Conservation (phyloP, 1,140 invertebrate species). For the Campoletis sonorensis region DNA sequence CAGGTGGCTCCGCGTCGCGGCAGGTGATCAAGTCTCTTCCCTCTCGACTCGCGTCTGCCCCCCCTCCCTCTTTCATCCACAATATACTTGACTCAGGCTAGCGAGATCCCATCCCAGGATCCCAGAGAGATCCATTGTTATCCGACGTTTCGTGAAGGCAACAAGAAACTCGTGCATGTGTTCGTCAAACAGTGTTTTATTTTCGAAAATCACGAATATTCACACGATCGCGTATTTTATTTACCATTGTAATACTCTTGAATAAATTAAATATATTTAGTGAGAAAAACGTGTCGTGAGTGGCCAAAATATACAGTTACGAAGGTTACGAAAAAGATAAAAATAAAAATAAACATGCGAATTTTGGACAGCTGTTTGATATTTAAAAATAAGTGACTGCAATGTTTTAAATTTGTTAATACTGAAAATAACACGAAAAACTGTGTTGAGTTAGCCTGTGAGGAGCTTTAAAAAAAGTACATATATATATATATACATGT, state of each 20-base stretch:
- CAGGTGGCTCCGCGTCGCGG: constrained; percentile 68
- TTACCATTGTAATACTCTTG: not conserved
- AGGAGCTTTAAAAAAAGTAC: too few relatives aligned
- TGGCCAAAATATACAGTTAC: too few relatives aligned
- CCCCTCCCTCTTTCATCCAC: constrained; percentile 4
- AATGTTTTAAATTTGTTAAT: too few relatives aligned
- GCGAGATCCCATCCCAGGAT: too few relatives aligned
- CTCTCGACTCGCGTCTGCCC: constrained; percentile 44
- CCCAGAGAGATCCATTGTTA: constrained; percentile 56
- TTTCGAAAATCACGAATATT: not conserved
- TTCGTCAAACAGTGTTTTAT: not conserved
- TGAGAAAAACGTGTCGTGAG: not conserved
- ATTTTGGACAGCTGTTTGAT: constrained; percentile 20
- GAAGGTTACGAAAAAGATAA: not conserved
- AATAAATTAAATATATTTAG: not conserved
- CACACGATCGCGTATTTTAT: not conserved
- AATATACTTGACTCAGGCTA: not conserved
- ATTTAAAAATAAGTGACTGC: not conserved
- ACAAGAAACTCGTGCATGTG: not conserved
- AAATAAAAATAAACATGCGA: not conserved
- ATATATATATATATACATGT: too few relatives aligned
- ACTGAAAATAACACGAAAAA: too few relatives aligned
- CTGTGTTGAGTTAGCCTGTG: too few relatives aligned
- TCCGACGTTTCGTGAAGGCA: constrained; percentile 41
- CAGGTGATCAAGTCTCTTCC: constrained; percentile 63